These are phyloP conservation scores for Parauchenoglanis punctatus DNA, from an alignment of 2,797 vertebrate genomes.

Conservation along the genomic window DNA sequence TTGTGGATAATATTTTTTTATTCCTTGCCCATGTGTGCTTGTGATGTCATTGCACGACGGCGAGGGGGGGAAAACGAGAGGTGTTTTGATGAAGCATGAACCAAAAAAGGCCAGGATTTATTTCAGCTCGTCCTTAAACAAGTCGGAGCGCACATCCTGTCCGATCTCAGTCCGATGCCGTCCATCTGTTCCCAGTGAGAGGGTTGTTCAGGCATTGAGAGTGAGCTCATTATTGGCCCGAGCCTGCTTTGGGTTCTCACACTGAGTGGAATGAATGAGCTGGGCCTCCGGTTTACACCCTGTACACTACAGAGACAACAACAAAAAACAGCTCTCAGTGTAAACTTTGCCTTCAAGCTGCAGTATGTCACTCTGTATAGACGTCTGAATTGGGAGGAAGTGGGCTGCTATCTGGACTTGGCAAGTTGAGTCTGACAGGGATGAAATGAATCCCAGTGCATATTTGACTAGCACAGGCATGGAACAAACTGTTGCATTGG, in stretches of 20 bases:
- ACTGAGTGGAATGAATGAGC: slow-evolving; percentile 52
- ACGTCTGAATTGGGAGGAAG: not conserved
- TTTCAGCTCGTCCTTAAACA: not conserved
- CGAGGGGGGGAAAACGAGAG: not conserved
- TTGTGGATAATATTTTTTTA: not conserved
- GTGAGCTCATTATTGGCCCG: slow-evolving; percentile 57
- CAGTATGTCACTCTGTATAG: not conserved
- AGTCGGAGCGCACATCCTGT: slow-evolving; percentile 8
- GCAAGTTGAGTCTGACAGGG: not conserved
- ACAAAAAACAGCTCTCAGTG: not conserved
- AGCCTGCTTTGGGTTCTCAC: slow-evolving; percentile 45
- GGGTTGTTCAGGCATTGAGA: slow-evolving; percentile 44
- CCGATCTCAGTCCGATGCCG: slow-evolving; percentile 27
- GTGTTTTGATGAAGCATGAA: not conserved
- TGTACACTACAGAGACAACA: not conserved
- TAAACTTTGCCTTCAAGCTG: slow-evolving; percentile 10
- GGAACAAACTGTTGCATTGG: slow-evolving; percentile 13
- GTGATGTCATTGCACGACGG: not conserved
- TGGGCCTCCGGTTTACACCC: slow-evolving; percentile 29
- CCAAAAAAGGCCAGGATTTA: not conserved
- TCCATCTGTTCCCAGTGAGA: slow-evolving; percentile 55
- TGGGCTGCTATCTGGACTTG: not conserved
- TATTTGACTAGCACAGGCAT: slow-evolving; percentile 11
- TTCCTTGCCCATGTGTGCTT: not conserved
- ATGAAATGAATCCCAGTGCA: not conserved